These are phyloP conservation scores for Vollenhovia emeryi DNA, from an alignment of 1,140 invertebrate genomes.

Conservation along the genomic window DNA sequence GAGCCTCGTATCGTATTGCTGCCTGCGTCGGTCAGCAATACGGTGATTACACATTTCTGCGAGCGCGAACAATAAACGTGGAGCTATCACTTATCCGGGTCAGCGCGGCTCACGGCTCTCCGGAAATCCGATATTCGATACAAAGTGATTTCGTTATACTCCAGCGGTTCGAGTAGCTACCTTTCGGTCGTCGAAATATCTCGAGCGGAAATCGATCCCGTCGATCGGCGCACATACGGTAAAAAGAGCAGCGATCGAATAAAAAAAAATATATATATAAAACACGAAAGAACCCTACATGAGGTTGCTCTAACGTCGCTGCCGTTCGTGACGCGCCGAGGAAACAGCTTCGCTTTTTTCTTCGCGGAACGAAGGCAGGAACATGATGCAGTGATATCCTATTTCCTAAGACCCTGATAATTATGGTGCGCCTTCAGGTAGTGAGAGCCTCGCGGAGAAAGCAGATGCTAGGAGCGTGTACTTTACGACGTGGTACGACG, in stretches of 20 bases:
- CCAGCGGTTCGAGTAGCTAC: background rate
- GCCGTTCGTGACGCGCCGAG: background rate
- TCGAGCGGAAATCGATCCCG: background rate
- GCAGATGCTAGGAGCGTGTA: background rate
- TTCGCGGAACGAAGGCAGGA: conserved; percentile 4
- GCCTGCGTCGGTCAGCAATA: background rate
- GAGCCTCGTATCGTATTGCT: background rate
- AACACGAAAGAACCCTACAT: background rate
- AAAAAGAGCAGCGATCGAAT: background rate
- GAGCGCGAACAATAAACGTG: background rate
- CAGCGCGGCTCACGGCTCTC: background rate
- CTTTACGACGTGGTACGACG: conserved; percentile 13
- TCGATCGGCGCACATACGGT: background rate
- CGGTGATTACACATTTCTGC: background rate
- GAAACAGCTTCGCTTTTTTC: background rate
- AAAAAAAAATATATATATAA: background rate
- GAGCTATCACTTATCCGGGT: background rate
- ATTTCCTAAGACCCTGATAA: conserved; percentile 52
- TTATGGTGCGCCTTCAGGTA: conserved; percentile 13
- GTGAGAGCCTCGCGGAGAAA: conserved; percentile 23
- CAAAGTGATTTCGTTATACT: background rate
- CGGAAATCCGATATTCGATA: conserved; percentile 4
- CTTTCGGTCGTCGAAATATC: background rate
- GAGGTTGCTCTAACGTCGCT: background rate
- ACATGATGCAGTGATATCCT: conserved; percentile 34